Conservation (phyloP, 2,113 vertebrate genomes). For the Nymphicus hollandicus region DNA sequence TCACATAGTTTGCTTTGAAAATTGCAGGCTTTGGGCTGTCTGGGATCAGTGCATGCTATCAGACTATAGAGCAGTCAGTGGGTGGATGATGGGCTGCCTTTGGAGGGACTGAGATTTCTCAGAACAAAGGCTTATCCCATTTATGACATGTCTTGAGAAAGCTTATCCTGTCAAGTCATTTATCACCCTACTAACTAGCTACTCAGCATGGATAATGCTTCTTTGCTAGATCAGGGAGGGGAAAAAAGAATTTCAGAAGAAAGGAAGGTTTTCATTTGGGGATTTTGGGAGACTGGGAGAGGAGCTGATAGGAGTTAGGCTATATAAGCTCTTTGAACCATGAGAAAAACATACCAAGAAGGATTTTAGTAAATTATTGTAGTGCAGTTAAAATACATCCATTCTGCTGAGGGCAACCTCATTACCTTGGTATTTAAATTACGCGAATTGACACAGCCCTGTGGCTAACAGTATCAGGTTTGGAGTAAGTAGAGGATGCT, state of each 20-base stretch:
- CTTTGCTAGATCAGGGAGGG: background rate
- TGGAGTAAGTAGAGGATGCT: background rate
- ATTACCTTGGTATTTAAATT: background rate
- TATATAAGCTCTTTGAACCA: slow-evolving; percentile 3
- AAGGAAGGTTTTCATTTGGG: slow-evolving; percentile 11
- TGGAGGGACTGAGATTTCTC: slow-evolving; percentile 1
- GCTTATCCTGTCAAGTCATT: slow-evolving; percentile 31
- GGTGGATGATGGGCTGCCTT: background rate
- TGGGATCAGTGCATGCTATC: background rate
- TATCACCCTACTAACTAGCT: slow-evolving; percentile 21
- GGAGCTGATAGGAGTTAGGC: background rate
- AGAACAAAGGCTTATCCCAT: slow-evolving; percentile 17
- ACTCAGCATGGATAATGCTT: slow-evolving; percentile 12
- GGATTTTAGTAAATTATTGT: background rate
- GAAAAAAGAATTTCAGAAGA: slow-evolving; percentile 17
- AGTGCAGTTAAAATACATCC: background rate
- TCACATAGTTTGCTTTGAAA: background rate
- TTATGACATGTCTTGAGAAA: slow-evolving; percentile 8
- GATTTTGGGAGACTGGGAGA: slow-evolving; percentile 6
- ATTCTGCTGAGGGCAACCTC: background rate
- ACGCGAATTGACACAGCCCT: background rate
- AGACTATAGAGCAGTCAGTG: background rate
- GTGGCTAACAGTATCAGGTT: background rate
- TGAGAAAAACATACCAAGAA: background rate
- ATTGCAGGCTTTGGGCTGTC: background rate